phyloP scores from a whole-genome alignment of 2,888 invertebrate genomes.

The Rosalia funebris region DNA sequence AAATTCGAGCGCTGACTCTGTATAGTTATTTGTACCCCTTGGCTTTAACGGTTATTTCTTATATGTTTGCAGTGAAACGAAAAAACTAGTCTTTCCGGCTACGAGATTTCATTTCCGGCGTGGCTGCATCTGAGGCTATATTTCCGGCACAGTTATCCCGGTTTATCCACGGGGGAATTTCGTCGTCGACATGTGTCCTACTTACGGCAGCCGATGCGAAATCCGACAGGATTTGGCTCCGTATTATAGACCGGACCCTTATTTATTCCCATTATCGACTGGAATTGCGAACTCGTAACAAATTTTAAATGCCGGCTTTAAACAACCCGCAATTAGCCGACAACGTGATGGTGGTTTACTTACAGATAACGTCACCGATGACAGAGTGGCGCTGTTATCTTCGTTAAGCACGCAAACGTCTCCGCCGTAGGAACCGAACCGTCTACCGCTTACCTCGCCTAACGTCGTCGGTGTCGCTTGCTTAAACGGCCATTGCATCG shows the following conservation, averaged over 20 bases:
- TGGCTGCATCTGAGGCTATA: constrained; percentile 56
- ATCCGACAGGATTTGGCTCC: constrained; percentile 56
- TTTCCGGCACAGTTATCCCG: constrained; percentile 69
- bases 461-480: too few species aligned
- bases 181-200: constrained; percentile 68
- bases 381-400: constrained; percentile 69
- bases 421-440: constrained; percentile 50
- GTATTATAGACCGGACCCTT: constrained; percentile 49
- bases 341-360: constrained; percentile 45
- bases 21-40: constrained; percentile 40
- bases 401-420: constrained; percentile 66
- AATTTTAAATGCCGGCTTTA: constrained; percentile 23
- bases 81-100: constrained; percentile 68
- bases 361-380: constrained; percentile 67
- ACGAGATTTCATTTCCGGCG: constrained; percentile 68
- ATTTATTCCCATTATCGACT: constrained; percentile 20
- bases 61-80: constrained; percentile 53
- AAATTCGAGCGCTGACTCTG: constrained; percentile 29
- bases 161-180: constrained; percentile 70
- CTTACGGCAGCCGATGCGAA: constrained; percentile 65
- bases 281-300: constrained; percentile 5
- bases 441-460: neutral
- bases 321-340: constrained; percentile 39
- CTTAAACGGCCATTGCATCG: too few species aligned
- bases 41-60: constrained; percentile 41